Conservation (phyloP, 2,113 vertebrate genomes). For the Mus pahari region DNA sequence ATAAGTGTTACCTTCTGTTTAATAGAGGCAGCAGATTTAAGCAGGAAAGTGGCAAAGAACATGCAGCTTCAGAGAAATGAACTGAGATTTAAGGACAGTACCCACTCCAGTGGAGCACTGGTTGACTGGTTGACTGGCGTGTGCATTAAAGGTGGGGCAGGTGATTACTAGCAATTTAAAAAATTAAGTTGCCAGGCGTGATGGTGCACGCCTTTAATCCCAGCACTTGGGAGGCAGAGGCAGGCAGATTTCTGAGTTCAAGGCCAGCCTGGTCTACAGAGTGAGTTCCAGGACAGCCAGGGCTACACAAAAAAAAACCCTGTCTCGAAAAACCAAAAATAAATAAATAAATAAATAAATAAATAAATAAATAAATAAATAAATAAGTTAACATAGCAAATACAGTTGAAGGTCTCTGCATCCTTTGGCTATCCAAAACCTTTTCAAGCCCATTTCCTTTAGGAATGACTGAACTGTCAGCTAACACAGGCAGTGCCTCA, state of each 20-base stretch:
- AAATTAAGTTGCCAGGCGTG: no score
- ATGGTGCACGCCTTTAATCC: no score
- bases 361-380: no score
- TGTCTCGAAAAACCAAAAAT: no score
- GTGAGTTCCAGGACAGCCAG: no score
- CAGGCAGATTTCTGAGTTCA: no score
- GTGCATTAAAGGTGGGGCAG: not conserved
- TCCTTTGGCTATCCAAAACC: not conserved
- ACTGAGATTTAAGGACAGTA: not conserved
- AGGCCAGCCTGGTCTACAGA: no score
- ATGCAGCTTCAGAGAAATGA: not conserved
- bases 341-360: no score
- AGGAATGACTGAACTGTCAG: not conserved
- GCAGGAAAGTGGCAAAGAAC: not conserved
- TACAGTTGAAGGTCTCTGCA: not conserved
- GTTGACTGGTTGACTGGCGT: no score
- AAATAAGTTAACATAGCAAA: constrained; percentile 6
- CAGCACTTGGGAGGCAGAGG: no score
- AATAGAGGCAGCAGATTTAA: not conserved
- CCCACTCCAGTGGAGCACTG: not conserved
- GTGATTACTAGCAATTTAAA: not conserved
- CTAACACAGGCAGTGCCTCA: not conserved
- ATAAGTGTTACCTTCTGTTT: not conserved
- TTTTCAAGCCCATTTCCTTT: constrained; percentile 18
- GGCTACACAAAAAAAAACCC: no score